Evolutionary conservation across 64 coral and sea anemone species (phyloP).

Genomic region (Actinia equina): DNA sequence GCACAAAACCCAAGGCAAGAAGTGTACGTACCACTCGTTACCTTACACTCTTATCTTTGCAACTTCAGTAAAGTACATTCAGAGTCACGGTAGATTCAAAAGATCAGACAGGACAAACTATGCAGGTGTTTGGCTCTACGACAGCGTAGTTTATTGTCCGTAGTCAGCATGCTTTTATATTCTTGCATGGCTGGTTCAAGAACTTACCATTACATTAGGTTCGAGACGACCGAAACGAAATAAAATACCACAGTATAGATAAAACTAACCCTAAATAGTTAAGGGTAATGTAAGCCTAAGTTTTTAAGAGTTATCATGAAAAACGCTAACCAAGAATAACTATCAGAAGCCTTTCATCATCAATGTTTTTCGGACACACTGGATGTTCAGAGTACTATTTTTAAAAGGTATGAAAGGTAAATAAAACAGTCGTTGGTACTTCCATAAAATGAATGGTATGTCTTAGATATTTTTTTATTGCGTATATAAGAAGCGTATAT

Average conservation of each 20-base stretch:
- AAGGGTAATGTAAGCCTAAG: not conserved
- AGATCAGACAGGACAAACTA: slow-evolving; percentile 9
- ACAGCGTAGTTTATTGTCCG: slow-evolving; percentile 1
- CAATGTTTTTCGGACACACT: not conserved
- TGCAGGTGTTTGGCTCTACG: not conserved
- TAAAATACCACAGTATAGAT: not conserved
- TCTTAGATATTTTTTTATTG: not conserved
- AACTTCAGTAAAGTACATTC: not conserved
- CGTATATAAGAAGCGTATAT: not conserved
- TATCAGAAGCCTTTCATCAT: not conserved
- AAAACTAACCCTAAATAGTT: not conserved
- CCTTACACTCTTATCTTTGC: not conserved
- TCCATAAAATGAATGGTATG: not conserved
- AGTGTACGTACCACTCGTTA: not conserved
- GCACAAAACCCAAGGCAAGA: not conserved
- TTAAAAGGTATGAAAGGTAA: not conserved
- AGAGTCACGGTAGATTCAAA: not conserved
- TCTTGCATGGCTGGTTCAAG: not conserved
- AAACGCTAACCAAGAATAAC: not conserved
- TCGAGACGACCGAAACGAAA: not conserved
- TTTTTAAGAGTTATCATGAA: not conserved
- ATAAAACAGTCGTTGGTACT: not conserved
- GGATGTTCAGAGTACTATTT: not conserved
- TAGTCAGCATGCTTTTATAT: slow-evolving; percentile 4
- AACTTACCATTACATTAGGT: not conserved